Evolutionary conservation across 2,797 vertebrate genomes (phyloP).

Genomic region (Rhadinocentrus ornatus): DNA sequence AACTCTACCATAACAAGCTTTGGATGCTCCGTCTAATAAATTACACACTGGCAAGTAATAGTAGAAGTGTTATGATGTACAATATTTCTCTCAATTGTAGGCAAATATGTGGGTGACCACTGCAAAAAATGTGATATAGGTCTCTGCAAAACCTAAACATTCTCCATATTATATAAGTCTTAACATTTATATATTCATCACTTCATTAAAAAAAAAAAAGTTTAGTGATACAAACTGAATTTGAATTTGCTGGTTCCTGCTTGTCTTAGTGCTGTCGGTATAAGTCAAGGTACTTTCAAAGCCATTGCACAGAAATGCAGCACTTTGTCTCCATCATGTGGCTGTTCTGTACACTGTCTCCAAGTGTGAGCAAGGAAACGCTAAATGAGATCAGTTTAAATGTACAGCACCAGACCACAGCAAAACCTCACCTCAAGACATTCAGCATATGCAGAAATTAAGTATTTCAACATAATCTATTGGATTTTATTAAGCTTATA

Average conservation of each 20-base stretch:
- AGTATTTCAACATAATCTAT: not conserved
- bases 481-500: not conserved
- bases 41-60: no score
- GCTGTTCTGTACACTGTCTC: not conserved
- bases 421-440: not conserved
- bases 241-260: not conserved
- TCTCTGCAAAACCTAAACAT: not conserved
- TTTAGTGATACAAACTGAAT: not conserved
- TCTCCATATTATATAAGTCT: not conserved
- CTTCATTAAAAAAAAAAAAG: not conserved
- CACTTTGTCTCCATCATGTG: slow-evolving; percentile 64
- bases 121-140: not conserved
- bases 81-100: no score
- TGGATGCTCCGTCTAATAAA: no score
- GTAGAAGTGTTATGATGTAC: no score
- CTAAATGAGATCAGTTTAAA: not conserved
- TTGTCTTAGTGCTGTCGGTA: not conserved
- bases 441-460: not conserved
- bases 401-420: not conserved
- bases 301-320: not conserved
- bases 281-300: not conserved
- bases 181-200: not conserved
- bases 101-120: no score
- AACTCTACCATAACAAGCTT: not conserved
- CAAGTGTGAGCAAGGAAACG: no score